Percentiles rank a stretch among this genome's conserved stretches.
Evolutionary conservation across 2,797 vertebrate species (phyloP).

Genomic region (Crocodylus rhombifer): DNA sequence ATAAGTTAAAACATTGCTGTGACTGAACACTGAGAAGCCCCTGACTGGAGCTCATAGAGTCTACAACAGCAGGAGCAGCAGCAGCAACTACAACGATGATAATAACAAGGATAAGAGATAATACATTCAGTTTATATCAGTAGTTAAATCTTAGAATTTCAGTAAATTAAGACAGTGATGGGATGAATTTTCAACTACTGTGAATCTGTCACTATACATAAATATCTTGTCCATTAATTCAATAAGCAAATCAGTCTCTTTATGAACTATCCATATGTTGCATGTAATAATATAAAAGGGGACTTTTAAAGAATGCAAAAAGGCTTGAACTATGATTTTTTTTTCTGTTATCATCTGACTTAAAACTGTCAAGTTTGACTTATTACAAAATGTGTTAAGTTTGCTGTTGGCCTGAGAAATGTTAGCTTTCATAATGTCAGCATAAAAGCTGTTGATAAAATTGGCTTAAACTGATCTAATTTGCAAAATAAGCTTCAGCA

Average conservation of each 20-base stretch:
- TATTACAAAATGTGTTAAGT: constrained; percentile 60
- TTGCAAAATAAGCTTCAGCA: constrained; percentile 12
- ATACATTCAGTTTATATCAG: neutral
- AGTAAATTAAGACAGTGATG: neutral
- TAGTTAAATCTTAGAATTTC: neutral
- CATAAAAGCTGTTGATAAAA: constrained; percentile 18
- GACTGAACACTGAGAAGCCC: neutral
- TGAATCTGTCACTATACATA: neutral
- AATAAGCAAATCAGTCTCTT: constrained; percentile 1
- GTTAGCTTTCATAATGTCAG: constrained; percentile 46
- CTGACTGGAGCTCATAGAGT: too few relatives aligned
- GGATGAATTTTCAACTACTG: neutral
- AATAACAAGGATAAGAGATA: too few relatives aligned
- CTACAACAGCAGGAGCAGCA: too few relatives aligned
- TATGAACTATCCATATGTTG: neutral
- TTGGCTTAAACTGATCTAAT: constrained; percentile 18
- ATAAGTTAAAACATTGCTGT: neutral
- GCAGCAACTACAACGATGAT: too few relatives aligned
- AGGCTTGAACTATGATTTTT: constrained; percentile 2
- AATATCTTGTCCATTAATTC: neutral
- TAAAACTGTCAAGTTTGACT: constrained; percentile 36
- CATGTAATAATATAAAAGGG: constrained; percentile 13
- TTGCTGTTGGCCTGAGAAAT: constrained; percentile 41
- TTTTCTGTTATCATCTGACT: constrained; percentile 22
- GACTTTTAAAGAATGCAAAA: constrained; percentile 17